phyloP scores from a whole-genome alignment of 1,140 invertebrate genomes.

The Philaenus spumarius region DNA sequence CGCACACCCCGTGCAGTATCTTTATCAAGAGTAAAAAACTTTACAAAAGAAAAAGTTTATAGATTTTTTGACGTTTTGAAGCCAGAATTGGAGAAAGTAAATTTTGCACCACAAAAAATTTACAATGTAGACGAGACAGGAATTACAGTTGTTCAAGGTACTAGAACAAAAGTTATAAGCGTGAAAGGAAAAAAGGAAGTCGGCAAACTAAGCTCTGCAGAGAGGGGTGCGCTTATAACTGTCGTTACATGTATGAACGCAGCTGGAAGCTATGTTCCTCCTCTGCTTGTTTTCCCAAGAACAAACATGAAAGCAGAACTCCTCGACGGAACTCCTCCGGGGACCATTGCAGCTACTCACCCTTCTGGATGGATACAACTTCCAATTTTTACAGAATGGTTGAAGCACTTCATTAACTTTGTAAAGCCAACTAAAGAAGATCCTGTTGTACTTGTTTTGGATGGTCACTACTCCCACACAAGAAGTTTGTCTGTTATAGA shows the following conservation, averaged over 20 bases:
- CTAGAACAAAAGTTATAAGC: constrained; percentile 29
- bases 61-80: constrained; percentile 35
- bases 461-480: constrained; percentile 34
- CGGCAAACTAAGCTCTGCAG: constrained; percentile 26
- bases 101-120: constrained; percentile 26
- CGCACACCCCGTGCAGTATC: constrained; percentile 40
- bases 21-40: constrained; percentile 36
- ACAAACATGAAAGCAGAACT: constrained; percentile 29
- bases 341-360: constrained; percentile 32
- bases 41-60: constrained; percentile 38
- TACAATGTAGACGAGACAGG: constrained; percentile 40
- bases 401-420: constrained; percentile 34
- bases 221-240: constrained; percentile 30
- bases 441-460: constrained; percentile 33
- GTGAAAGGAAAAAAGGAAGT: constrained; percentile 32
- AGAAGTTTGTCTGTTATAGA: constrained; percentile 35
- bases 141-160: constrained; percentile 32
- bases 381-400: constrained; percentile 33
- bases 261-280: constrained; percentile 34
- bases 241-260: constrained; percentile 34
- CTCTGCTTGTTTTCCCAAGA: constrained; percentile 36
- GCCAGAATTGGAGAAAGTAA: constrained; percentile 14
- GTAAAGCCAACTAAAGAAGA: constrained; percentile 28
- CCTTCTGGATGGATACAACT: constrained; percentile 29
- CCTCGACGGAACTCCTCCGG: constrained; percentile 34